A percentile compares a stretch with the other conserved stretches of the same genome.
Evolutionary conservation across 2,797 vertebrate species (phyloP).

Genomic region (Phalanger gymnotis): DNA sequence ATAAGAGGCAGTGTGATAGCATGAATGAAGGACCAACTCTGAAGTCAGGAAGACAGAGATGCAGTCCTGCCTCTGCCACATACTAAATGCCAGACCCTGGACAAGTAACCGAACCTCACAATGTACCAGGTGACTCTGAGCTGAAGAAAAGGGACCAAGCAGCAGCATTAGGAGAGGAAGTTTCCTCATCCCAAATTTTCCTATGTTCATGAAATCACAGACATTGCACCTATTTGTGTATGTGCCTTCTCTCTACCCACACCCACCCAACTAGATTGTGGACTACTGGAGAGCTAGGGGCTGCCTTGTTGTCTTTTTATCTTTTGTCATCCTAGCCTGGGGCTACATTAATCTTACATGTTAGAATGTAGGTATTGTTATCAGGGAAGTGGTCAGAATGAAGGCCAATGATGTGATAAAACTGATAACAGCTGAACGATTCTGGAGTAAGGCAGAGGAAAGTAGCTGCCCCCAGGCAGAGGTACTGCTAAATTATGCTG

Average conservation of each 20-base stretch:
- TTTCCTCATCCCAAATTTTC: not conserved
- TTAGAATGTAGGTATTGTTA: not conserved
- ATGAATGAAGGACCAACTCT: not conserved
- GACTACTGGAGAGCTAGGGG: not conserved
- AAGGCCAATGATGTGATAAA: not conserved
- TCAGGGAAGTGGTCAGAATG: not conserved
- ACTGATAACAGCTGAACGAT: not conserved
- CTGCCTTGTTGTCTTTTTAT: not conserved
- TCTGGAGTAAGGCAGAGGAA: not conserved
- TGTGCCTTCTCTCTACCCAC: not conserved
- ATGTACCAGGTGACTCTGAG: not conserved
- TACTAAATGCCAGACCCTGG: not conserved
- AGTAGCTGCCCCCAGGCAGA: not conserved
- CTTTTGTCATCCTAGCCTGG: not conserved
- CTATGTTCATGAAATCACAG: not conserved
- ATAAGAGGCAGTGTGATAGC: not conserved
- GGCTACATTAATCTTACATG: not conserved
- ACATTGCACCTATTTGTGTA: too few species aligned
- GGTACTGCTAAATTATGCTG: not conserved
- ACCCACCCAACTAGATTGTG: not conserved
- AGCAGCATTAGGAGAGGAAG: not conserved
- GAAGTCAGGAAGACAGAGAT: not conserved
- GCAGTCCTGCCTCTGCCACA: not conserved
- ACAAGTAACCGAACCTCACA: not conserved
- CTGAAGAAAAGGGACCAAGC: not conserved